A percentile compares a stretch with the other conserved stretches of the same genome.
These are phyloP conservation scores for Gallinago undulata DNA, from an alignment of 2,113 vertebrate species.

Conservation along the genomic window DNA sequence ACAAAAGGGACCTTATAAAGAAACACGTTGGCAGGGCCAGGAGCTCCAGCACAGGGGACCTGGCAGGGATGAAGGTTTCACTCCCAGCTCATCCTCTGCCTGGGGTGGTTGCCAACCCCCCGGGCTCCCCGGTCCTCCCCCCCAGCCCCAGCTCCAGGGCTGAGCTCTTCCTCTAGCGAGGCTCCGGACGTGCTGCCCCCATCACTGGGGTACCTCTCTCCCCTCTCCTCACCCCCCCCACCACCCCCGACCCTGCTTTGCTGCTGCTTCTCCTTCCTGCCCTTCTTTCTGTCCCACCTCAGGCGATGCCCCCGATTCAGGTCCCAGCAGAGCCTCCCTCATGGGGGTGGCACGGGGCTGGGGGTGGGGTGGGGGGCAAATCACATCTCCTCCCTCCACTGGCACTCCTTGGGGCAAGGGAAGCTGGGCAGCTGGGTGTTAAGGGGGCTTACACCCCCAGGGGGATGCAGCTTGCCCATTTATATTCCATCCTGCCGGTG, in stretches of 20 bases:
- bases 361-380: background rate
- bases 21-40: background rate
- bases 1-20: conserved; percentile 26
- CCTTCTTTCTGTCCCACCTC: background rate
- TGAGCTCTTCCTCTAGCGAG: background rate
- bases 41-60: background rate
- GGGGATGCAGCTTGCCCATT: background rate
- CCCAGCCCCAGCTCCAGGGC: background rate
- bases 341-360: background rate
- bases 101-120: background rate
- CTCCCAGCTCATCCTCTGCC: background rate
- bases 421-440: background rate
- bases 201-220: background rate
- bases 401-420: background rate
- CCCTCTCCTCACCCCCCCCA: too few relatives aligned
- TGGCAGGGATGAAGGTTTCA: background rate
- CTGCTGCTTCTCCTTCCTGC: background rate
- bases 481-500: too few relatives aligned
- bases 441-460: background rate
- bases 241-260: too few relatives aligned
- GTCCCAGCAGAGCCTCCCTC: background rate
- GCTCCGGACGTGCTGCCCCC: background rate
- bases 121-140: background rate
- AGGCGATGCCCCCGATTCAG: background rate
- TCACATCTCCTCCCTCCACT: background rate